Base-by-base conservation (phyloP, 1,140 invertebrate species). In the Nasonia vitripennis region DNA sequence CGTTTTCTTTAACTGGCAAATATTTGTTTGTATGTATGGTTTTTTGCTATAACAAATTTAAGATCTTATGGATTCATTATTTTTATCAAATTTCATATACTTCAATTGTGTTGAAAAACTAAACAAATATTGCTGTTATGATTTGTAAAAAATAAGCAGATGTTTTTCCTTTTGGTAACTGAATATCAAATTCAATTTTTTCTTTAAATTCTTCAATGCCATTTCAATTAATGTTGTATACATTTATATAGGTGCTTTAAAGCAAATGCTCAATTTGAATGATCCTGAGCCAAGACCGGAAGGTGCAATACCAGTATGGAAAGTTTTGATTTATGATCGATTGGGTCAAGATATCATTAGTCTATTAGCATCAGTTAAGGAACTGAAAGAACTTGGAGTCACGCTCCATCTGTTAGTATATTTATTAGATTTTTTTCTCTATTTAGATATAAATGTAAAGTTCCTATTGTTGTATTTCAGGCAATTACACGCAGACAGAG, bases 331-430 rank as follows among this genome's bases (percentile, higher is more conserved):
- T 83, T 99, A 99, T 91, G 99, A 99, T 93, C 95, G 97, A 89
- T 96, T 96, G 89, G 98, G 98, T 9, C 99, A 99, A 94, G 99
- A 99, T 92, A 99, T 99, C 74, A 99, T 99, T 89, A 99, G 99
- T 23, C 98, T 99, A 4, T 93, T 99, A 75, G 95, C 99, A 90
- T 98, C 98, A 68, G 96, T 99, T 0, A 99, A 99, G 93, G 98
- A 99, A 92, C 94, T 99, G 2, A 92, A 99, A 90, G 98, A 99
- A 93, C 93, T 99, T 88, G 99, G 99, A 86, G 97, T 99, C 20
- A 99, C 99, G 74, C 94, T 99, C 81, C 98, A 99, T 95, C 96
- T 99, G 97, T 99, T 95, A 95, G 96, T 94, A 86, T 73, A 7
- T 62, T 62, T n/a, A 20, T 62, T 55, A 20, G 4, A 62, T 62